Evolutionary conservation across 2,888 invertebrate genomes (phyloP).

Genomic region (Rhodophaea formosa): DNA sequence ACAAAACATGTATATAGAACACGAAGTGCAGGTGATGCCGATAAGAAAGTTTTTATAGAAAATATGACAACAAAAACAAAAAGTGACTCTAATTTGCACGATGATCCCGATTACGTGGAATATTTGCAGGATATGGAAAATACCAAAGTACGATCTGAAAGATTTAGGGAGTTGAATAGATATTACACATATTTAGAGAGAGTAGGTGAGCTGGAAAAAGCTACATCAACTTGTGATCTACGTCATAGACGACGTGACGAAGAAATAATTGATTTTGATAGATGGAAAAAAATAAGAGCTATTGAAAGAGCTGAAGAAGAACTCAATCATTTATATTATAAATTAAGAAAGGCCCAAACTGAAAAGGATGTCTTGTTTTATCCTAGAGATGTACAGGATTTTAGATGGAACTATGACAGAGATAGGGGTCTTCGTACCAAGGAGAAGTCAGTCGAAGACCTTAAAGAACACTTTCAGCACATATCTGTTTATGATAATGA

Average conservation of each 20-base stretch:
- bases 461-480: conserved; percentile 88
- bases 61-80: conserved; percentile 46
- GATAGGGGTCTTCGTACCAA: conserved; percentile 90
- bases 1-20: conserved; percentile 78
- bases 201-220: conserved; percentile 89
- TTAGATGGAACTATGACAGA: conserved; percentile 87
- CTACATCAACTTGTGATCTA: conserved; percentile 85
- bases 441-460: conserved; percentile 93
- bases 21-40: conserved; percentile 84
- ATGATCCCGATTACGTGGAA: conserved; percentile 84
- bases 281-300: conserved; percentile 90
- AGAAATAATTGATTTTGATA: conserved; percentile 92
- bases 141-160: conserved; percentile 85
- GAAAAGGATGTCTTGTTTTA: conserved; percentile 92
- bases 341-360: conserved; percentile 88
- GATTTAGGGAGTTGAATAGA: conserved; percentile 91
- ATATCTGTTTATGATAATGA: conserved; percentile 80
- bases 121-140: conserved; percentile 85
- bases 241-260: conserved; percentile 87
- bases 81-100: conserved; percentile 64
- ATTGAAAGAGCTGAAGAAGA: conserved; percentile 92
- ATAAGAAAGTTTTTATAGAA: conserved; percentile 47
- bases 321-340: conserved; percentile 86
- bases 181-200: conserved; percentile 93
- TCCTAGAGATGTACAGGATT: conserved; percentile 86